Percentiles rank a stretch among this genome's conserved stretches.
Evolutionary conservation across 2,797 vertebrate genomes (phyloP).

Genomic region (Fratercula arctica): DNA sequence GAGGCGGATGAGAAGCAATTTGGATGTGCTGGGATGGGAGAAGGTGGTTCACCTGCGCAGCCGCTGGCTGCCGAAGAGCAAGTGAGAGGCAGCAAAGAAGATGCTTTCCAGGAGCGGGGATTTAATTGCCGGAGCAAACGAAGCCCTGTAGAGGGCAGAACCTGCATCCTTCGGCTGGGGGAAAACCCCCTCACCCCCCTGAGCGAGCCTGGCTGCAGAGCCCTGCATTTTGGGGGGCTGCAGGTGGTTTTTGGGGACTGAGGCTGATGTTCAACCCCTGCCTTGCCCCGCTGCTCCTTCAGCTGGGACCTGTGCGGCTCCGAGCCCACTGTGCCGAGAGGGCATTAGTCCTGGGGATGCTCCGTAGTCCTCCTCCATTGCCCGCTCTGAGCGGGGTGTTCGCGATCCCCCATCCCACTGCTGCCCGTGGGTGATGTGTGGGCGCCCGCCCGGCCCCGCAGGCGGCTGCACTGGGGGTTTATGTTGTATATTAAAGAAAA

Average conservation of each 20-base stretch:
- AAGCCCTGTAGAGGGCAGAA: background rate
- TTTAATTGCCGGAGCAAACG: background rate
- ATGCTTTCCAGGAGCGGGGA: background rate
- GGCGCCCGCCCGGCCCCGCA: accelerated
- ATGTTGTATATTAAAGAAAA: background rate
- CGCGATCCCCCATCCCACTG: accelerated
- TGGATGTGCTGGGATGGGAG: background rate
- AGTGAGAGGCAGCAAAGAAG: background rate
- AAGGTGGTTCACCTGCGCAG: background rate
- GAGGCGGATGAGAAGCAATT: accelerated
- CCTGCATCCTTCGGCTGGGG: accelerated
- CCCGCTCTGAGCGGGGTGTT: accelerated
- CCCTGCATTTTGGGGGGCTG: accelerated
- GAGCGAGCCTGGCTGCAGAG: background rate
- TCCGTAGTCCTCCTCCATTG: background rate
- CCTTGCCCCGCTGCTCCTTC: accelerated
- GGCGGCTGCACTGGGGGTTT: background rate
- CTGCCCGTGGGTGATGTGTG: background rate
- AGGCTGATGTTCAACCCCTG: background rate
- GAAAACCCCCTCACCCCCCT: accelerated
- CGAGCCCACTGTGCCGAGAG: accelerated
- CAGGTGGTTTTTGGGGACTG: accelerated
- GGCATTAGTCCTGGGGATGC: accelerated
- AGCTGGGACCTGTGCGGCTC: accelerated
- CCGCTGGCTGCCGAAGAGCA: accelerated